Conservation (phyloP, 2,113 vertebrate genomes). For the Gallinago media region DNA sequence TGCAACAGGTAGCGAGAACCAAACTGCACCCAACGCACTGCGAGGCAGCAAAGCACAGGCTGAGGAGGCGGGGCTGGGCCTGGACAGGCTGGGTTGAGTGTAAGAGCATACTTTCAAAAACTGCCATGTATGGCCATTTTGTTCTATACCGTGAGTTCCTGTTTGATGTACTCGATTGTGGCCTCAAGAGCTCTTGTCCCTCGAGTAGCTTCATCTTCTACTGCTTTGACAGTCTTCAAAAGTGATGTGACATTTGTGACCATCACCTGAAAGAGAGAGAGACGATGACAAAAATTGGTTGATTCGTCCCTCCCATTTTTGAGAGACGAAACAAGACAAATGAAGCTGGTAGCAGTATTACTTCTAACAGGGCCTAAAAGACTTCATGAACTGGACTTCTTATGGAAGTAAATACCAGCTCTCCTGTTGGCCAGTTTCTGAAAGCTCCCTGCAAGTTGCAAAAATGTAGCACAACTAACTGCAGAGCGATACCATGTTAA, state of each 20-base stretch:
- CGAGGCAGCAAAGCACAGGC: not conserved
- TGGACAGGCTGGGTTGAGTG: not conserved
- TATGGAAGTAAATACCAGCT: not conserved
- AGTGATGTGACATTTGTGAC: constrained; percentile 98
- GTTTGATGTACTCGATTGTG: constrained; percentile 97
- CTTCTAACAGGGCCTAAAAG: not conserved
- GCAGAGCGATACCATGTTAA: not conserved
- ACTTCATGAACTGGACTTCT: not conserved
- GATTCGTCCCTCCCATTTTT: not conserved
- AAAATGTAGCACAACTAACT: not conserved
- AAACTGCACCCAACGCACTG: accelerated
- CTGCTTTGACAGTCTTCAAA: constrained; percentile 98
- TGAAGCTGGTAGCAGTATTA: not conserved
- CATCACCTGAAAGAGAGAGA: constrained; percentile 87
- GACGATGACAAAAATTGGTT: not conserved
- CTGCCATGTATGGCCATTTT: accelerated
- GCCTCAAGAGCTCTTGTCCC: constrained; percentile 96
- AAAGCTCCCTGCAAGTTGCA: not conserved
- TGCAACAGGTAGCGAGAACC: not conserved
- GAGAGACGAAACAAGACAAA: not conserved
- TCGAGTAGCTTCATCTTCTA: constrained; percentile 97
- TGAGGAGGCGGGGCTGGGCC: not conserved
- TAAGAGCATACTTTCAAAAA: not conserved
- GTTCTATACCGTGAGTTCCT: constrained; percentile 91
- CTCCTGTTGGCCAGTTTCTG: not conserved